Percentiles rank a stretch among this genome's conserved stretches.
Evolutionary conservation across 2,113 vertebrate genomes (phyloP).

Genomic region (Oncorhynchus masou): DNA sequence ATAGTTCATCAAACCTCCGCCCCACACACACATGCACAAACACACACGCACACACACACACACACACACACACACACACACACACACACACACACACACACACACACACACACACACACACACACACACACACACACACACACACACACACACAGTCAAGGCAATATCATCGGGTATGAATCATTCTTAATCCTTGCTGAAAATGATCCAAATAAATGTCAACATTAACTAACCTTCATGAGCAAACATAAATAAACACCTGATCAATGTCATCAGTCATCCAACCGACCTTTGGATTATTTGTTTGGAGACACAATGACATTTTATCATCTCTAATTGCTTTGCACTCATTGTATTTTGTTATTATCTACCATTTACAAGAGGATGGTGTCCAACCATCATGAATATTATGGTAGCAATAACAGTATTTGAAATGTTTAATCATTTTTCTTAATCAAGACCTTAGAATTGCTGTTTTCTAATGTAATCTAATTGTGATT

Average conservation of each 20-base stretch:
- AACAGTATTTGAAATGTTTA: no score
- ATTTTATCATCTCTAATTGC: conserved; percentile 54
- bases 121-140: conserved; percentile 1
- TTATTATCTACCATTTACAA: conserved; percentile 2
- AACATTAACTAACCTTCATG: conserved; percentile 57
- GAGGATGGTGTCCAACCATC: neutral
- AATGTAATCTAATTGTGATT: no score
- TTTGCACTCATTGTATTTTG: conserved; percentile 17
- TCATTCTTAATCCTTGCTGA: conserved; percentile 36
- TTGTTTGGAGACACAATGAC: conserved; percentile 50
- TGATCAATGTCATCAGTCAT: conserved; percentile 59
- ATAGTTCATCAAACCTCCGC: no score
- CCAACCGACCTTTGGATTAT: conserved; percentile 56
- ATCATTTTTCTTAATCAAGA: no score
- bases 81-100: neutral
- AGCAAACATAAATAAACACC: conserved; percentile 42
- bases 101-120: neutral
- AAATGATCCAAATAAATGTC: conserved; percentile 67
- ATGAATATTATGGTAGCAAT: neutral
- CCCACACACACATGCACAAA: neutral
- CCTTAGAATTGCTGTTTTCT: no score
- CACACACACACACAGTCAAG: neutral
- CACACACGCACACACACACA: neutral
- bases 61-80: neutral
- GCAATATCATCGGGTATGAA: neutral